phyloP scores from a whole-genome alignment of 2,797 vertebrate genomes.

The Aulostomus chinensis region DNA sequence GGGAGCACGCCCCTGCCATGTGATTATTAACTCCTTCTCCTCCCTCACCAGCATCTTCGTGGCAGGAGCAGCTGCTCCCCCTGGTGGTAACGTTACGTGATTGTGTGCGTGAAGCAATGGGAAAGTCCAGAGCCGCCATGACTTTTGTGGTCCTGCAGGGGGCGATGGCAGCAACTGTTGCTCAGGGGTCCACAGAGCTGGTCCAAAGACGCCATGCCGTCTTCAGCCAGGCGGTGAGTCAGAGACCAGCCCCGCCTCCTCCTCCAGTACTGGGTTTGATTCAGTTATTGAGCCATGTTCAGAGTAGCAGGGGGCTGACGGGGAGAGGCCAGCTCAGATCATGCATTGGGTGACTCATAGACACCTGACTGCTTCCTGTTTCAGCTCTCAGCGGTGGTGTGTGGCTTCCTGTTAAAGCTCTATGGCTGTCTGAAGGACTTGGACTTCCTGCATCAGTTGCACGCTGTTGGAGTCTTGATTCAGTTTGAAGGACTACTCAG shows the following conservation, averaged over 20 bases:
- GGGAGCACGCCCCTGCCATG: neutral
- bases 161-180: conserved; percentile 77
- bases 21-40: neutral
- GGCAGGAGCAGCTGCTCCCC: conserved; percentile 89
- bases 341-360: too few relatives aligned
- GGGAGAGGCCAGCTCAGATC: too few relatives aligned
- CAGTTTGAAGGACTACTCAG: conserved; percentile 94
- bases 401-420: conserved; percentile 89
- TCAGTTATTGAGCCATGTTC: too few relatives aligned
- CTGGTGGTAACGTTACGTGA: conserved; percentile 89
- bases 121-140: conserved; percentile 86
- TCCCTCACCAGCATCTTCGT: conserved; percentile 67
- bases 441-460: conserved; percentile 88
- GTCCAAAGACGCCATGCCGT: conserved; percentile 88
- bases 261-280: too few relatives aligned
- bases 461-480: conserved; percentile 85
- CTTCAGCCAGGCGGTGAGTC: conserved; percentile 86
- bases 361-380: too few relatives aligned
- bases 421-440: conserved; percentile 82
- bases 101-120: conserved; percentile 88
- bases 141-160: conserved; percentile 91
- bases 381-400: conserved; percentile 88
- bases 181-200: conserved; percentile 82
- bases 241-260: too few relatives aligned
- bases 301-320: too few relatives aligned